Evolutionary conservation across 2,797 vertebrate species (phyloP), one percentile per base, ranked within the genome.

Genomic region (Labroides dimidiatus): DNA sequence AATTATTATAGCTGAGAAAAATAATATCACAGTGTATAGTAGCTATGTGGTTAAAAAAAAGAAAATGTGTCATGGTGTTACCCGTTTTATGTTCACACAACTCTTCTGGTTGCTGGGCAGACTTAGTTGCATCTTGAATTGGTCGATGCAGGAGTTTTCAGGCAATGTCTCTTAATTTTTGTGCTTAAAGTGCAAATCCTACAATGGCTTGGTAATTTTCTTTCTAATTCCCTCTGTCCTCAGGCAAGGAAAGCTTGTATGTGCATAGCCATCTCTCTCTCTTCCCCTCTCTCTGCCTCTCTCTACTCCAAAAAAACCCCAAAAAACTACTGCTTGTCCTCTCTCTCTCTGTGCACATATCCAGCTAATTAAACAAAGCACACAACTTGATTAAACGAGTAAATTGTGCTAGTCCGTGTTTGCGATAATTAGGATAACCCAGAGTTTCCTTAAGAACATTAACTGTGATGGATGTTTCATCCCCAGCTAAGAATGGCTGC

Each of bases 281-380:
- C 72, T 81, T 74, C 24, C 54, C 49, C 79, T 75, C 78, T 67
- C 56, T 58, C 11, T 69, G 48, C 15, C 24, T 86, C 67, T 23
- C 74, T 78, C 77, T 64, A 6, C 52, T 41, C 21, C 41, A 47
- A n/a, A n/a, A n/a, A n/a, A n/a, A n/a, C n/a, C 23, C 56, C 50
- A 58, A 64, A 69, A 80, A 78, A 68, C 51, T 63, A n/a, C 73
- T n/a, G 56, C 56, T 67, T 63, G 61, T 68, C 77, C 78, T 81
- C 77, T 84, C 73, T 69, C 81, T 82, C 73, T 84, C 76, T 71
- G 62, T 73, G 86, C 87, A 84, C 81, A 90, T 84, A 92, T 81
- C 81, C 90, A 91, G 86, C 87, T 92, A 92, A 93, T 93, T 93
- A 91, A 92, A 91, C 86, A 88, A 91, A 92, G 87, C 79, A 88